Evolutionary conservation across 2,113 vertebrate genomes (phyloP).

Genomic region (Heterotilapia buettikoferi): DNA sequence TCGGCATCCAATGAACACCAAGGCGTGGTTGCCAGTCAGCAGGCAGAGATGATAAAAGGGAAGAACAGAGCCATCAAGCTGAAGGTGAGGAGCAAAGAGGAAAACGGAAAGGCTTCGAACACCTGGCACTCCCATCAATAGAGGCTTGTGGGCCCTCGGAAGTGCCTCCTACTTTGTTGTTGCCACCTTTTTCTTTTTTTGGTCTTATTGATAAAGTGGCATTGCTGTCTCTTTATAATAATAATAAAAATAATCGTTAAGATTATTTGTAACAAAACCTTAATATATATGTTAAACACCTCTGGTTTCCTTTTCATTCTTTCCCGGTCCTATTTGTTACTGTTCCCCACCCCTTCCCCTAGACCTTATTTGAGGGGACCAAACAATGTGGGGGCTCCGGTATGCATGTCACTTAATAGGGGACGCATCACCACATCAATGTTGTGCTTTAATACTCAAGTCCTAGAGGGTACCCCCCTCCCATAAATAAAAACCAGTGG

Average conservation of each 20-base stretch:
- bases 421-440: not conserved
- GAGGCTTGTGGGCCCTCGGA: not conserved
- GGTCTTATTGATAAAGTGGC: not conserved
- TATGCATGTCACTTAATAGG: not conserved
- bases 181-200: not conserved
- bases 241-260: fast-evolving
- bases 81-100: not conserved
- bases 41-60: not conserved
- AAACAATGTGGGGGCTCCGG: too few relatives aligned
- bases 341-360: not conserved
- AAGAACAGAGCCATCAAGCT: not conserved
- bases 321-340: not conserved
- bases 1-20: fast-evolving
- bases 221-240: not conserved
- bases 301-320: not conserved
- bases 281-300: not conserved
- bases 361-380: not conserved
- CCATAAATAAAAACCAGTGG: not conserved
- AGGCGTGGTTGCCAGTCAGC: not conserved
- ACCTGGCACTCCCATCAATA: fast-evolving
- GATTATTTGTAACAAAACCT: not conserved
- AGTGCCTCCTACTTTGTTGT: not conserved
- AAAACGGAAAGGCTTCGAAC: fast-evolving
- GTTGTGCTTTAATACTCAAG: not conserved
- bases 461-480: not conserved